Conservation (phyloP, 2,888 invertebrate genomes). For the Gasteruption jaculator region DNA sequence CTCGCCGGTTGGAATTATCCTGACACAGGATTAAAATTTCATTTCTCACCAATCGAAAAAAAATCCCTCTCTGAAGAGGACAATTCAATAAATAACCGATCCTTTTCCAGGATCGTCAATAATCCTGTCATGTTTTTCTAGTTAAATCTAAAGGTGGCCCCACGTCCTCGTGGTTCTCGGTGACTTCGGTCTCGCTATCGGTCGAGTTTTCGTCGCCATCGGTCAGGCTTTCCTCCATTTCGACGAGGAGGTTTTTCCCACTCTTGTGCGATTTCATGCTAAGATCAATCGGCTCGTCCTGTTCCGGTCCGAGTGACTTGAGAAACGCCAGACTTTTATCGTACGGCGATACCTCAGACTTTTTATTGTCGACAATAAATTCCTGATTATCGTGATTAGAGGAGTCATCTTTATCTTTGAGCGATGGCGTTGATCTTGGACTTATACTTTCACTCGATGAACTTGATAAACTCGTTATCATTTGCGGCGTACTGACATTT, state of each 20-base stretch:
- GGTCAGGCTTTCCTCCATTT: constrained; percentile 12
- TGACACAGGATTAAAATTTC: too few relatives aligned
- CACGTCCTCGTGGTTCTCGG: constrained; percentile 28
- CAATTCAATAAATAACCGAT: too few relatives aligned
- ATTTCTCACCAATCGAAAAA: too few relatives aligned
- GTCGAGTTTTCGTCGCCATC: constrained; percentile 26
- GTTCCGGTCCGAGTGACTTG: constrained; percentile 52
- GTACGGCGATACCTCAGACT: constrained; percentile 16
- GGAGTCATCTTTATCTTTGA: constrained; percentile 28
- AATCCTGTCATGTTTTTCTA: constrained; percentile 41
- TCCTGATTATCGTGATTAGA: too few relatives aligned
- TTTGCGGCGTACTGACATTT: too few relatives aligned
- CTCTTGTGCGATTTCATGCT: constrained; percentile 61
- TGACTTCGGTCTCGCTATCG: constrained; percentile 31
- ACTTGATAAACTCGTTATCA: constrained; percentile 35
- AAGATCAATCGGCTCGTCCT: constrained; percentile 77
- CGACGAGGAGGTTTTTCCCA: constrained; percentile 2
- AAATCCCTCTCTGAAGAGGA: too few relatives aligned
- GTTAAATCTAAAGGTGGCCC: constrained; percentile 45
- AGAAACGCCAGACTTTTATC: constrained; percentile 45
- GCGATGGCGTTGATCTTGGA: constrained; percentile 43
- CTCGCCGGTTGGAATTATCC: too few relatives aligned
- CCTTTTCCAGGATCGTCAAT: constrained; percentile 19
- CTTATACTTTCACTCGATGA: constrained; percentile 45
- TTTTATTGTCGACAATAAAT: constrained; percentile 2